These are phyloP conservation scores for Petrocephalus schoutedeni DNA, from an alignment of 2,797 vertebrate species.

Conservation along the genomic window DNA sequence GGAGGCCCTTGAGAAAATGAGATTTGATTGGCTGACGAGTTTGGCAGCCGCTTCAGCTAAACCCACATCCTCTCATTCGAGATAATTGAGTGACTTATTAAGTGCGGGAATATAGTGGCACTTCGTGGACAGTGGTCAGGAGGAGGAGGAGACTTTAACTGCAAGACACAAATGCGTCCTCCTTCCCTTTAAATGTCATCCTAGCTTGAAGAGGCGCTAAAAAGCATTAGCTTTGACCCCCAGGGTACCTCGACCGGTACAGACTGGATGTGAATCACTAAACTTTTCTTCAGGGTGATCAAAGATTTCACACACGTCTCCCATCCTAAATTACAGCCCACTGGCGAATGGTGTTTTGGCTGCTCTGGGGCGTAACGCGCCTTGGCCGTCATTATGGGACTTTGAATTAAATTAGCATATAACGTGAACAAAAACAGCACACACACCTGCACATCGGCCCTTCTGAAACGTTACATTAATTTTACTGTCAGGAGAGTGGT, in stretches of 20 bases:
- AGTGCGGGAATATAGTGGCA: neutral
- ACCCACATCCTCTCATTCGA: neutral
- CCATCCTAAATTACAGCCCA: neutral
- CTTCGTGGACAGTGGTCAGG: neutral
- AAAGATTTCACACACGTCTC: neutral
- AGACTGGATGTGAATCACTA: neutral
- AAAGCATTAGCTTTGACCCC: neutral
- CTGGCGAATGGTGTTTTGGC: neutral
- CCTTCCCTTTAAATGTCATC: conserved; percentile 1
- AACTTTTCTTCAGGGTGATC: neutral
- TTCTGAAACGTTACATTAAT: neutral
- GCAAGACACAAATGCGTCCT: neutral
- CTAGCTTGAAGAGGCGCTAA: neutral
- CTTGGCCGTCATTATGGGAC: neutral
- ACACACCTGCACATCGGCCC: neutral
- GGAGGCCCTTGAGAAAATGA: neutral
- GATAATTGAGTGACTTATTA: conserved; percentile 18
- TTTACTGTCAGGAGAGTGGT: conserved; percentile 1
- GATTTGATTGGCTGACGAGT: neutral
- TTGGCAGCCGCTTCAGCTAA: neutral
- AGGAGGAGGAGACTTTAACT: neutral
- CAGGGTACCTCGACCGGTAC: neutral
- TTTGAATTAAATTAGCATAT: conserved; percentile 20
- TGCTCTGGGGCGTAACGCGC: neutral
- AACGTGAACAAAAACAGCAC: neutral